Evolutionary conservation across 92 coral and sea anemone genomes (phyloP).

Genomic region (Paragorgia papillata): DNA sequence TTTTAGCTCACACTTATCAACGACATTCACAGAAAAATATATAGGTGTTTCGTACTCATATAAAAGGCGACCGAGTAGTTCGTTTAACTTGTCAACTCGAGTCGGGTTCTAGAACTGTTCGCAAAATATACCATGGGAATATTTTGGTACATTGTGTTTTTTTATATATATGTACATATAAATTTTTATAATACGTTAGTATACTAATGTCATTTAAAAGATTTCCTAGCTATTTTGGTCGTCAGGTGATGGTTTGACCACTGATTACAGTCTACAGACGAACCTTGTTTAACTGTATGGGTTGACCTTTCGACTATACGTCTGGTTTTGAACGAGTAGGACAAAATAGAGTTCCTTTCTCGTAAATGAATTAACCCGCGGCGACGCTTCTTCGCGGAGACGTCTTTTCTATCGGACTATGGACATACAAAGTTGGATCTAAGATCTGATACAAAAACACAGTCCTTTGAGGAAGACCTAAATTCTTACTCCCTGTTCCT

Average conservation of each 20-base stretch:
- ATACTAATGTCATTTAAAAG: slow-evolving; percentile 5
- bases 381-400: background rate
- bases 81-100: slow-evolving; percentile 32
- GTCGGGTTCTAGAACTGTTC: slow-evolving; percentile 19
- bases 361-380: background rate
- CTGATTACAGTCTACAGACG: background rate
- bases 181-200: background rate
- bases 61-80: slow-evolving; percentile 9
- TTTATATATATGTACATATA: slow-evolving; percentile 3
- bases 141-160: background rate
- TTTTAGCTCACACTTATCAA: slow-evolving; percentile 9
- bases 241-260: no score
- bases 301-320: slow-evolving; percentile 6
- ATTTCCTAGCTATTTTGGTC: slow-evolving; percentile 1
- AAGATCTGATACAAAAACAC: background rate
- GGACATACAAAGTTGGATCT: background rate
- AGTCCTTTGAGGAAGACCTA: no score
- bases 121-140: slow-evolving; percentile 5
- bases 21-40: slow-evolving; percentile 25
- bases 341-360: background rate
- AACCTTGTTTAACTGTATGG: background rate
- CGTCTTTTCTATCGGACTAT: background rate
- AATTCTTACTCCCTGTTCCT: no score
- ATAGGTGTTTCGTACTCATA: background rate
- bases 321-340: background rate